Evolutionary conservation across 2,797 vertebrate species (phyloP), one percentile per base, ranked within the genome.

Genomic region (Lepus townsendii): DNA sequence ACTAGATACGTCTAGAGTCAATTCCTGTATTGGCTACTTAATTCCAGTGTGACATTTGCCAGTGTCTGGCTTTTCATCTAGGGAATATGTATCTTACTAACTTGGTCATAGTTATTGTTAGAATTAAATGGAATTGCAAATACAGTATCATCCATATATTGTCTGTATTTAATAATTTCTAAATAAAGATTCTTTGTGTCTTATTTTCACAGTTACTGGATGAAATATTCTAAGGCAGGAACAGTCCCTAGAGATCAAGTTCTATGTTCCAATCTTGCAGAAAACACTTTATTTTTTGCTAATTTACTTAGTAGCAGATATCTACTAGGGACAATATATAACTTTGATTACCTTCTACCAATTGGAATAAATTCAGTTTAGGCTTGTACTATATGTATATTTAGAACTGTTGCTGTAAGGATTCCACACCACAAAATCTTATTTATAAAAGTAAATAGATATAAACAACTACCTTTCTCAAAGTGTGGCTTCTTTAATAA

Each of bases 281-380:
- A 47, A 57, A 3, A n/a, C 30, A 19, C 10, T 96, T 84, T 66
- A 86, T 86, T 76, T 35, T 65, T 83, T 96, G 69, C 5, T 82
- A 35, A 71, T 85, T 83, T 92, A 57, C 11, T 68, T 50, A 14
- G 26, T 52, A 65, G 5, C 20, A 57, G 10, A 75, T 68, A 3
- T 69, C 50, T 88, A 32, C n/a, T 71, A 32, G n/a, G 52, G 38
- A 80, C 80, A 7, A 60, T 11, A 65, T 8, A 60, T 19, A 65
- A 35, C 54, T 85, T 94, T 92, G 22, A 62, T 12, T 38, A 65
- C n/a, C 62, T 63, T 26, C 5, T 60, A 42, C 62, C 22, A 87
- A 20, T 72, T 63, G 20, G 3, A 5, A 4, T 35, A 85, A 78
- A 4, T 92, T 89, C 77, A 30, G 8, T 72, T 62, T 77, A 35